These are phyloP conservation scores for Gallinago media DNA, from an alignment of 2,113 vertebrate genomes.

Conservation along the genomic window DNA sequence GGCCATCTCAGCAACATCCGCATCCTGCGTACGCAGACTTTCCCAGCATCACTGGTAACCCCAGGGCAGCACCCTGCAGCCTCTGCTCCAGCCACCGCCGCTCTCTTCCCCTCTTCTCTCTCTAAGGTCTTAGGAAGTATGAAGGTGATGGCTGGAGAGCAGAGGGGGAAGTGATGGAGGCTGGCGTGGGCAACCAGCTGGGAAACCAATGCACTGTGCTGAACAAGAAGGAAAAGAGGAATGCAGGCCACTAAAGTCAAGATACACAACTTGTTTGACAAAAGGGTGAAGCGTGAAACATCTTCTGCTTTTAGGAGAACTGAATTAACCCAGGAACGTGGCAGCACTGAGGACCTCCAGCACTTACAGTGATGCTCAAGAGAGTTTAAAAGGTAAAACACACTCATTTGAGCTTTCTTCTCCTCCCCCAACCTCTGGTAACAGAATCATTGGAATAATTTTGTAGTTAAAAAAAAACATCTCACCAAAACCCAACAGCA, in stretches of 20 bases:
- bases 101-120: not conserved
- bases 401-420: not conserved
- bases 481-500: not conserved
- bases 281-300: not conserved
- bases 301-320: not conserved
- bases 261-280: not conserved
- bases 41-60: rapidly evolving
- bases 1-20: not conserved
- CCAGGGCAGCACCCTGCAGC: not conserved
- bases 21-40: not conserved
- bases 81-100: not conserved
- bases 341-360: not conserved
- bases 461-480: not conserved
- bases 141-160: not conserved
- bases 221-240: not conserved
- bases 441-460: not conserved
- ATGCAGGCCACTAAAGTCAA: rapidly evolving
- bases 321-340: rapidly evolving
- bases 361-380: not conserved
- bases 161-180: rapidly evolving
- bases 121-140: rapidly evolving
- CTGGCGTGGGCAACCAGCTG: not conserved
- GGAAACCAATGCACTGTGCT: not conserved
- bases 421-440: not conserved
- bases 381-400: not conserved